These are phyloP conservation scores for Epirrhoe alternata DNA, from an alignment of 2,888 invertebrate genomes.

Conservation along the genomic window DNA sequence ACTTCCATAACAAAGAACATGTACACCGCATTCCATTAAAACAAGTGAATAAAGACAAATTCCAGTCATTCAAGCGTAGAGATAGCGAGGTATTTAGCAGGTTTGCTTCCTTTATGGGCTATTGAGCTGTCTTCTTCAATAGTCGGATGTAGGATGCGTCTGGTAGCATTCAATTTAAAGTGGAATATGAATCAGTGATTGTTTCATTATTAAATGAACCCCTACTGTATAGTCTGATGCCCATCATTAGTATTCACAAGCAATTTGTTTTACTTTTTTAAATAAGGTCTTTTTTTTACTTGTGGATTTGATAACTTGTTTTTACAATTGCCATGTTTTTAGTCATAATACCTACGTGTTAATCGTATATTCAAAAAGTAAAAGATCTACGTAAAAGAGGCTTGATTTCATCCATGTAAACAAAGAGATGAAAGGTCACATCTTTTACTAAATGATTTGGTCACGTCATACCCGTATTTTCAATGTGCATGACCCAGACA, in stretches of 20 bases:
- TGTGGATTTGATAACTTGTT: too few relatives aligned
- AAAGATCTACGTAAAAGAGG: too few relatives aligned
- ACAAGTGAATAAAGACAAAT: slow-evolving; percentile 26
- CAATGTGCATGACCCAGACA: background rate
- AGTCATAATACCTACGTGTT: background rate
- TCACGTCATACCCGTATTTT: background rate
- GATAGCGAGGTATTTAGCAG: slow-evolving; percentile 32
- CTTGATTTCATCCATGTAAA: background rate
- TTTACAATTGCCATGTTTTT: too few relatives aligned
- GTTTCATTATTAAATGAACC: background rate
- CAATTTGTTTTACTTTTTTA: too few relatives aligned
- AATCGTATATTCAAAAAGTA: background rate
- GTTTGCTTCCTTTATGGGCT: slow-evolving; percentile 31
- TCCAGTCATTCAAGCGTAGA: slow-evolving; percentile 30
- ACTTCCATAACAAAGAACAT: slow-evolving; percentile 26
- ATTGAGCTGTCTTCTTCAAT: slow-evolving; percentile 33
- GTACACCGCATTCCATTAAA: slow-evolving; percentile 5
- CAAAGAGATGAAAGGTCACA: background rate
- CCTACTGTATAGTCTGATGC: background rate
- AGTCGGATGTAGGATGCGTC: slow-evolving; percentile 23
- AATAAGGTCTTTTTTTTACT: too few relatives aligned
- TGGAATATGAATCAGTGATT: slow-evolving; percentile 20
- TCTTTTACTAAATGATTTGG: background rate
- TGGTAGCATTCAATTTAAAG: slow-evolving; percentile 15
- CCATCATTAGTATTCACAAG: too few relatives aligned